Evolutionary conservation across 2,113 vertebrate species (phyloP), one percentile per base, ranked within the genome.

Genomic region (Daphoenositta chrysoptera): DNA sequence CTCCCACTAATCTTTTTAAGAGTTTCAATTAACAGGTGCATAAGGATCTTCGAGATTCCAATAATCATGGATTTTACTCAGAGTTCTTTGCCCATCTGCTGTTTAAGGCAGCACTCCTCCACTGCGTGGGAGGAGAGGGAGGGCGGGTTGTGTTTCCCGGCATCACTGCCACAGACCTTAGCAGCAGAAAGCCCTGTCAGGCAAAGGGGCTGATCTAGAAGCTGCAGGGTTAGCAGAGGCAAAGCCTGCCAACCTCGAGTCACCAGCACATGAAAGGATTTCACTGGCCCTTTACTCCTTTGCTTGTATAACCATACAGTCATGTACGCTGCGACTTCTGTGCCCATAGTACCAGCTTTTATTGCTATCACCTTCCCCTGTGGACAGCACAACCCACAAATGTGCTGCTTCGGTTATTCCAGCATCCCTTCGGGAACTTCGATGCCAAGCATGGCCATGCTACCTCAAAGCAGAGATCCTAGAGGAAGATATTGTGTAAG

Each of bases 161-260:
- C 50, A 48, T 23, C 0, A 0, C 37, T 45, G 40, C 28, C 1
- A 1, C 48, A 60, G 63, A 60, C 40, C 8, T 60, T 45, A 40
- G 56, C 37, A 53, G 37, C 45, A n/a, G 48, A 60, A 89, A 71
- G 24, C 23, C 27, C 18, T 33, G 20, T 27, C 6, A 3, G 58
- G 10, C 30, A 63, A 37, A 73, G 12, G 2, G 10, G 9, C 21
- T 57, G 42, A 35, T 58, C 20, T 51, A 78, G 48, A 40, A 70
- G 42, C 69, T 51, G 47, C 39, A 56, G 26, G 4, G 12, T 72
- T 63, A 72, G 66, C 54, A 83, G n/a, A 60, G 33, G n/a, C 15
- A 56, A 66, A 44, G 17, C 30, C 45, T 80, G 40, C 53, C 66
- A 57, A 57, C 40, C 37, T 70, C 2, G 0, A 30, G 42, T 64